Evolutionary conservation across 2,888 invertebrate species (phyloP).

Genomic region (Strigamia maritima): DNA sequence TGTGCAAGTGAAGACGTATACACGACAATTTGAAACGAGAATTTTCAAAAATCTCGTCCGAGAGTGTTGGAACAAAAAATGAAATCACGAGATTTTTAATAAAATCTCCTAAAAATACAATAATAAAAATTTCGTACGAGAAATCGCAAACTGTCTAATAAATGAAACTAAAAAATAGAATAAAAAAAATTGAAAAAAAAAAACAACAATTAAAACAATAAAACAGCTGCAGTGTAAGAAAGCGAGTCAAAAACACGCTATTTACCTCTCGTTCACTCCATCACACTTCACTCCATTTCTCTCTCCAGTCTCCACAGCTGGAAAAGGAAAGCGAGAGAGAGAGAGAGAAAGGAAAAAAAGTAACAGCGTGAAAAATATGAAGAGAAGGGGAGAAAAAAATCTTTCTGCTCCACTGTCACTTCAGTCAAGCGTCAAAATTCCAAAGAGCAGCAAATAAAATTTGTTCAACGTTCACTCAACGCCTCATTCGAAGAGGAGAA

Average conservation of each 20-base stretch:
- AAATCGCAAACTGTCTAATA: no score
- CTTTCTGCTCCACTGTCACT: conserved; percentile 1
- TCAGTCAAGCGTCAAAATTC: not conserved
- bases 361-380: conserved; percentile 10
- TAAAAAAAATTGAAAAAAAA: not conserved
- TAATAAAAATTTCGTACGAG: no score
- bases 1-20: no score
- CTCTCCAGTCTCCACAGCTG: conserved; percentile 15
- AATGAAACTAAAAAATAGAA: not conserved
- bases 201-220: not conserved
- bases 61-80: no score
- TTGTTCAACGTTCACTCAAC: conserved; percentile 10
- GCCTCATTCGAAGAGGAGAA: not conserved
- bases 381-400: not conserved
- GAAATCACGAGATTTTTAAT: no score
- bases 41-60: no score
- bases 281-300: conserved; percentile 9
- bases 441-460: conserved; percentile 15
- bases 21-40: no score
- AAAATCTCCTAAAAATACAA: no score
- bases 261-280: conserved; percentile 1
- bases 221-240: not conserved
- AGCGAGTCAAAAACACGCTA: conserved; percentile 1
- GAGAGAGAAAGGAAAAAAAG: not conserved
- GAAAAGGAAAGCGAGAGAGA: not conserved